A percentile compares a stretch with the other conserved stretches of the same genome.
Conservation (phyloP, 2,888 invertebrate species). For the Encarsia formosa region DNA sequence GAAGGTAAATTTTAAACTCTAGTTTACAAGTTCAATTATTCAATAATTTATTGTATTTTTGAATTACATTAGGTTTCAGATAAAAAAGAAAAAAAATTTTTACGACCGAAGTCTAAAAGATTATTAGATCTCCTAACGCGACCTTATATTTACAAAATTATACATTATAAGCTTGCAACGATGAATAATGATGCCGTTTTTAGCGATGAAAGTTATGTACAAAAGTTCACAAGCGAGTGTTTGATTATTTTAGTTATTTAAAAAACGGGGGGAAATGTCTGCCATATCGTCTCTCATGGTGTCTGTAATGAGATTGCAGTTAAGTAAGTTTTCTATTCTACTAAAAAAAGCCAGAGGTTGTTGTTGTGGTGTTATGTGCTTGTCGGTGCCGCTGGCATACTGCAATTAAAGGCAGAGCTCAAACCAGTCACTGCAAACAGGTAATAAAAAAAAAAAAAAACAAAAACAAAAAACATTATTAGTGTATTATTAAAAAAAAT, state of each 20-base stretch:
- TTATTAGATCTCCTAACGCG: neutral
- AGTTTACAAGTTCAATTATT: too few relatives aligned
- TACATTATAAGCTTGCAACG: neutral
- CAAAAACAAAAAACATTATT: constrained; percentile 16
- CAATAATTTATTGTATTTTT: neutral
- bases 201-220: too few relatives aligned
- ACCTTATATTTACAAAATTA: neutral
- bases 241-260: constrained; percentile 2
- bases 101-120: constrained; percentile 1
- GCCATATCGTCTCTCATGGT: too few relatives aligned
- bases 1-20: constrained; percentile 1
- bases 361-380: constrained; percentile 11
- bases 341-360: constrained; percentile 12
- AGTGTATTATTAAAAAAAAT: constrained; percentile 3
- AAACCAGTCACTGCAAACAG: constrained; percentile 49
- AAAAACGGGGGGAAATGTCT: too few relatives aligned
- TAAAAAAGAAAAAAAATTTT: constrained; percentile 11
- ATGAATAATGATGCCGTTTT: constrained; percentile 1
- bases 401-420: constrained; percentile 50
- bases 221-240: neutral
- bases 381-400: constrained; percentile 43
- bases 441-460: too few relatives aligned
- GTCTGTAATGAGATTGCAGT: too few relatives aligned
- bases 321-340: constrained; percentile 20
- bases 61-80: constrained; percentile 8